These are phyloP conservation scores for Turdus rufiventris DNA, from an alignment of 2,113 vertebrate genomes.

Conservation along the genomic window DNA sequence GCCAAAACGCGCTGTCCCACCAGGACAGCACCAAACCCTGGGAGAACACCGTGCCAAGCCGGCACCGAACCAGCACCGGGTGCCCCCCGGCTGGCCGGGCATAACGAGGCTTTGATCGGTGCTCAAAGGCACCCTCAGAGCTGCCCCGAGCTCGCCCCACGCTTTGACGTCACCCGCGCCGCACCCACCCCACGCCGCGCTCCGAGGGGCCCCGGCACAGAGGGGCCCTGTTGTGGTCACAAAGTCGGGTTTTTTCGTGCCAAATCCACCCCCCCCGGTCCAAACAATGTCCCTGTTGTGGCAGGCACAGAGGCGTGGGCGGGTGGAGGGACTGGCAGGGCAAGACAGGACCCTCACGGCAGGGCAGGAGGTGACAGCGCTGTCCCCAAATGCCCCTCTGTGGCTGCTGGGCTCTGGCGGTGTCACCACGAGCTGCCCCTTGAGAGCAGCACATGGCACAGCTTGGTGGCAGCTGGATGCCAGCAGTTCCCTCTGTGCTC, in stretches of 20 bases:
- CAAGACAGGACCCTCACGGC: background rate
- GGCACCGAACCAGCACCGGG: background rate
- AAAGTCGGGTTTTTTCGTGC: background rate
- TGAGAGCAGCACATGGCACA: fast-evolving
- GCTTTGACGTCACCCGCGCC: background rate
- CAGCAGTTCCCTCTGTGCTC: background rate
- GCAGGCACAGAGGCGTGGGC: background rate
- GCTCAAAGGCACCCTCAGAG: constrained; percentile 27
- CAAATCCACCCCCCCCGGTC: background rate
- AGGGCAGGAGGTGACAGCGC: constrained; percentile 13
- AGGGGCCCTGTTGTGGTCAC: constrained; percentile 38
- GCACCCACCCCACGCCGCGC: background rate
- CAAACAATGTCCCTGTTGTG: constrained; percentile 36
- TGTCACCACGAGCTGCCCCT: fast-evolving
- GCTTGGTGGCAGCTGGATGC: background rate
- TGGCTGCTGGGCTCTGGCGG: background rate
- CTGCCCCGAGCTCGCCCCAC: background rate
- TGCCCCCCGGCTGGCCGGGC: fast-evolving
- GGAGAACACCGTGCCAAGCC: background rate
- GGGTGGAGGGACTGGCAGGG: background rate
- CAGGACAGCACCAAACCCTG: background rate
- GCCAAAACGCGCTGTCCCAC: fast-evolving
- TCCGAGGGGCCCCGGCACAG: background rate
- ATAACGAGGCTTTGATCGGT: background rate
- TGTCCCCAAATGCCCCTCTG: constrained; percentile 27